Evolutionary conservation across 2,797 vertebrate species (phyloP).

Genomic region (Sebastiscus albofasciatus): DNA sequence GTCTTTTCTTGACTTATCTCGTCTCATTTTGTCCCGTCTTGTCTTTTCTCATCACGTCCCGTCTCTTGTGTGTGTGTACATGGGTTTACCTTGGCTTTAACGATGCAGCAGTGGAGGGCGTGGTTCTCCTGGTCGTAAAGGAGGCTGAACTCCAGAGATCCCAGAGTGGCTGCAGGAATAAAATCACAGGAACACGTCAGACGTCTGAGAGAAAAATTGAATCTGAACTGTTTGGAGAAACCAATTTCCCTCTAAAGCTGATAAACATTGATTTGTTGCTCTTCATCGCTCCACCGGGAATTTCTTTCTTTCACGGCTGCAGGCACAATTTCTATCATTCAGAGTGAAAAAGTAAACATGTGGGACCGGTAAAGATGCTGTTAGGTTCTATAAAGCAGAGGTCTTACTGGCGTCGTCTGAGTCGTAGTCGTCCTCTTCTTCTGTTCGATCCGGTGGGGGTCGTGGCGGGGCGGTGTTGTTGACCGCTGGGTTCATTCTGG

Average conservation of each 20-base stretch:
- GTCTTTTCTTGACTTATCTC: neutral
- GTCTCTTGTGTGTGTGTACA: neutral
- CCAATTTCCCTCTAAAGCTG: neutral
- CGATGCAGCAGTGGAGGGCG: conserved; percentile 88
- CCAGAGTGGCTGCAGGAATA: conserved; percentile 87
- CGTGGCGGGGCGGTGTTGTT: conserved; percentile 56
- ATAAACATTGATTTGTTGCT: conserved; percentile 12
- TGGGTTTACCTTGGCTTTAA: conserved; percentile 90
- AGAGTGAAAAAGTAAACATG: neutral
- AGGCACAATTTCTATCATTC: neutral
- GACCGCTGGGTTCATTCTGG: conserved; percentile 23
- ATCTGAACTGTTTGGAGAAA: neutral
- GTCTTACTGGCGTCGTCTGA: conserved; percentile 92
- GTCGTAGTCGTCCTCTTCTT: conserved; percentile 91
- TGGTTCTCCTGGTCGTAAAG: conserved; percentile 90
- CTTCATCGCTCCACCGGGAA: neutral
- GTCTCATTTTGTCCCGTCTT: neutral
- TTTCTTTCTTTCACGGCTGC: neutral
- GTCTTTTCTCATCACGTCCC: fast-evolving
- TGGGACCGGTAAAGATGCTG: neutral
- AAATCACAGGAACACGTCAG: conserved; percentile 12
- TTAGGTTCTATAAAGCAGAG: neutral
- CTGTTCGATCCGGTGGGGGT: conserved; percentile 42
- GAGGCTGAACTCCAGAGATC: conserved; percentile 93
- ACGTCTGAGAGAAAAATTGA: neutral